Evolutionary conservation across 2,888 invertebrate genomes (phyloP).

Genomic region (Halocaridina rubra): DNA sequence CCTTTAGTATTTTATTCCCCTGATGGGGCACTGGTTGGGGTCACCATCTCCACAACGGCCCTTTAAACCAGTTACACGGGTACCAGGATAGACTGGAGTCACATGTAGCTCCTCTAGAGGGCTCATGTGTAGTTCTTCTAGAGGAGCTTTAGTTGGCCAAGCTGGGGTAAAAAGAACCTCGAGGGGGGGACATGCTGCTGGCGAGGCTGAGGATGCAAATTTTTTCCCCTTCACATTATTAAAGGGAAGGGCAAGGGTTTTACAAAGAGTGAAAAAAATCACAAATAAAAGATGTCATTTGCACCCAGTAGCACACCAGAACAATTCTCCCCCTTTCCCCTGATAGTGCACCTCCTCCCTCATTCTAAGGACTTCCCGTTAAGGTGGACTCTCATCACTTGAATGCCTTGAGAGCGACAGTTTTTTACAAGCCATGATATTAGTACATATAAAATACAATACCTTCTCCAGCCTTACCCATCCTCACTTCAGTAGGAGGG

Average conservation of each 20-base stretch:
- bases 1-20: neutral
- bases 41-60: constrained; percentile 10
- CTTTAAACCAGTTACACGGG: constrained; percentile 23
- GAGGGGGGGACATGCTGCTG: neutral
- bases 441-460: constrained; percentile 26
- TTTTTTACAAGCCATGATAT: constrained; percentile 50
- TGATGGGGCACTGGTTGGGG: constrained; percentile 6
- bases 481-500: constrained; percentile 23
- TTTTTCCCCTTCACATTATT: neutral
- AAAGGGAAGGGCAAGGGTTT: neutral
- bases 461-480: constrained; percentile 34
- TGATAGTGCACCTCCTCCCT: neutral
- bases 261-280: too few species aligned
- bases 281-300: too few species aligned
- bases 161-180: neutral
- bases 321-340: neutral
- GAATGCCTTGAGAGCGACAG: constrained; percentile 57
- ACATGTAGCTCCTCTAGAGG: neutral
- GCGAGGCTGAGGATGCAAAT: neutral
- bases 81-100: constrained; percentile 11
- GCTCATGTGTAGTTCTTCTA: too few species aligned
- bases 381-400: constrained; percentile 51
- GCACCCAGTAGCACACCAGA: neutral
- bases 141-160: too few species aligned
- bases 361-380: constrained; percentile 37